Evolutionary conservation across 92 coral and sea anemone species (phyloP).

Genomic region (Zoanthus sansibaricus): DNA sequence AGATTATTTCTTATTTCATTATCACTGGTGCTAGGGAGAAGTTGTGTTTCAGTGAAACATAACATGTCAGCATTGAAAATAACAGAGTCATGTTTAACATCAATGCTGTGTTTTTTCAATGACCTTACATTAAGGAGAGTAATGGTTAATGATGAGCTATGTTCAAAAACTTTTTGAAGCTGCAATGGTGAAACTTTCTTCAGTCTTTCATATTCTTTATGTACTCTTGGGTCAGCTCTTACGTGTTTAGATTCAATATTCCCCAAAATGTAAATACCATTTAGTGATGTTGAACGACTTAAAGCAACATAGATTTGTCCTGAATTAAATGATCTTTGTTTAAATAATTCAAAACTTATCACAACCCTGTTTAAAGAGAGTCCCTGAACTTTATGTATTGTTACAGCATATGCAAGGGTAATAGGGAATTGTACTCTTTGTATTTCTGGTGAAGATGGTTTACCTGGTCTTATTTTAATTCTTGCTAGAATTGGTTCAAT

Average conservation of each 20-base stretch:
- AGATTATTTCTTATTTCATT: conserved; percentile 50
- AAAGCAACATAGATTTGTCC: conserved; percentile 78
- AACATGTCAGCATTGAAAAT: background rate
- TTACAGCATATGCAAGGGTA: conserved; percentile 38
- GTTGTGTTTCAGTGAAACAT: no score
- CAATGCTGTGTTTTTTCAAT: no score
- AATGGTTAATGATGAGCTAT: conserved; percentile 15
- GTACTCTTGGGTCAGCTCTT: background rate
- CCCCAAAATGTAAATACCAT: conserved; percentile 2
- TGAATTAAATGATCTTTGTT: conserved; percentile 45
- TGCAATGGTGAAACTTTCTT: conserved; percentile 14
- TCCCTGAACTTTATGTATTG: no score
- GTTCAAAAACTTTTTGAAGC: background rate
- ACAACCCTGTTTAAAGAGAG: conserved; percentile 13
- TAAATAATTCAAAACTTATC: conserved; percentile 43
- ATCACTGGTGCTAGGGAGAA: background rate
- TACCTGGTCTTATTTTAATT: no score
- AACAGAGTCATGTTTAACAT: background rate
- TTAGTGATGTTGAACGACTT: conserved; percentile 54
- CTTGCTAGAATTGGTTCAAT: no score
- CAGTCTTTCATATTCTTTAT: no score
- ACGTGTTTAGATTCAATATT: conserved; percentile 22
- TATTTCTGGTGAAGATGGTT: no score
- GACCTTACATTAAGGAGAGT: conserved; percentile 44
- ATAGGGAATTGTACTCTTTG: conserved; percentile 30